phyloP scores from a whole-genome alignment of 2,888 invertebrate genomes.

The Andrena chrysosceles region DNA sequence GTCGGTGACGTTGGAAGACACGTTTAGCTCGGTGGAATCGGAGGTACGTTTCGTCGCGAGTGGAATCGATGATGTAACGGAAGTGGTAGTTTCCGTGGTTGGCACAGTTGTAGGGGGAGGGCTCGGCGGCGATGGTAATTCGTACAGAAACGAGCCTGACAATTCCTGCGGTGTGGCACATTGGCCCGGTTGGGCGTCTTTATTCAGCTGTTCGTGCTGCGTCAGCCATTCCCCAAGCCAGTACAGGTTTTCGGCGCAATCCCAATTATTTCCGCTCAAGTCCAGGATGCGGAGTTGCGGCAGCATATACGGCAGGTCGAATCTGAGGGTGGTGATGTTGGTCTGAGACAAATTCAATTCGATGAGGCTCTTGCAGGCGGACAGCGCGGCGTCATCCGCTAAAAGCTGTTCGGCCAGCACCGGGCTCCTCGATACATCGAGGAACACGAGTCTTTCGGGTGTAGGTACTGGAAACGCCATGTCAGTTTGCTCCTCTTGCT shows the following conservation, averaged over 20 bases:
- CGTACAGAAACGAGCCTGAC: constrained; percentile 72
- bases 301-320: constrained; percentile 89
- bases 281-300: constrained; percentile 89
- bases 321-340: constrained; percentile 88
- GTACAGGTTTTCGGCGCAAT: constrained; percentile 88
- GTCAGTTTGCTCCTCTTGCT: constrained; percentile 87
- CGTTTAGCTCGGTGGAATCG: constrained; percentile 36
- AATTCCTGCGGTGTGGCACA: constrained; percentile 73
- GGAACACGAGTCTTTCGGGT: constrained; percentile 89
- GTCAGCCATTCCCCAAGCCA: constrained; percentile 91
- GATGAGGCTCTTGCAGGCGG: constrained; percentile 90
- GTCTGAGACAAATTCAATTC: constrained; percentile 89
- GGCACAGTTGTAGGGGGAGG: constrained; percentile 56
- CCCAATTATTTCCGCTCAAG: constrained; percentile 90
- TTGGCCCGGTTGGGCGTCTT: constrained; percentile 73
- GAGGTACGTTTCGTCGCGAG: constrained; percentile 36
- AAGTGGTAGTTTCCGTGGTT: constrained; percentile 27
- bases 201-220: constrained; percentile 83
- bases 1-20: constrained; percentile 59
- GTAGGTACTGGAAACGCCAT: constrained; percentile 90
- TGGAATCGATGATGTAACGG: constrained; percentile 52
- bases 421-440: constrained; percentile 92
- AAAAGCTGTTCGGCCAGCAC: constrained; percentile 90
- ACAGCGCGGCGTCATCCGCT: constrained; percentile 90
- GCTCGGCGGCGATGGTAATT: constrained; percentile 74